These are phyloP conservation scores for Operophtera brumata DNA, from an alignment of 2,888 invertebrate genomes.

Conservation along the genomic window DNA sequence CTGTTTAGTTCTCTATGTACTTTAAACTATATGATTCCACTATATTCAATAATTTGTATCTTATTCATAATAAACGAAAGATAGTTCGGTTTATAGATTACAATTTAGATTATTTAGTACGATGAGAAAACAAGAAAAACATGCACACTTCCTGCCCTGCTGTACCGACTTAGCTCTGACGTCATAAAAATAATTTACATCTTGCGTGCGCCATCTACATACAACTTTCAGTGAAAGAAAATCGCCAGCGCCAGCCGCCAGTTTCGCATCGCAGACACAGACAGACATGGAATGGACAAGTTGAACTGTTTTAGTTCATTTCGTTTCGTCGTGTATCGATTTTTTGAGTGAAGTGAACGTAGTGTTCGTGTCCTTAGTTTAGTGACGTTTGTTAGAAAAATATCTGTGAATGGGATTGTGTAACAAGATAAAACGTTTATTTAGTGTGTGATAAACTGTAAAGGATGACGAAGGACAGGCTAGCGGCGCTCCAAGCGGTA, in stretches of 20 bases:
- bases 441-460: constrained; percentile 84
- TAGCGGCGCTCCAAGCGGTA: constrained; percentile 97
- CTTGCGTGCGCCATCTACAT: constrained; percentile 57
- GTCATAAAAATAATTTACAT: constrained; percentile 46
- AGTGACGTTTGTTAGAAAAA: constrained; percentile 86
- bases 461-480: constrained; percentile 97
- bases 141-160: constrained; percentile 37
- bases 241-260: constrained; percentile 34
- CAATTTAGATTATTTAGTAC: not conserved
- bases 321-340: constrained; percentile 86
- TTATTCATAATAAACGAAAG: too few relatives aligned
- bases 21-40: too few relatives aligned
- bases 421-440: constrained; percentile 83
- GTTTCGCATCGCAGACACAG: constrained; percentile 10
- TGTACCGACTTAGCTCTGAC: constrained; percentile 62
- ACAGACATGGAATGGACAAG: constrained; percentile 44
- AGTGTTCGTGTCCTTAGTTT: constrained; percentile 87
- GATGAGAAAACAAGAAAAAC: not conserved
- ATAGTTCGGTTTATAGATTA: too few relatives aligned
- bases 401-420: constrained; percentile 89
- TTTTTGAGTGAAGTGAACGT: constrained; percentile 86
- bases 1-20: not conserved
- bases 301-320: constrained; percentile 83
- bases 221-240: constrained; percentile 44
- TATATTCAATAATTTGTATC: too few relatives aligned